Evolutionary conservation across 2,797 vertebrate genomes (phyloP).

Genomic region (Anabas testudineus): DNA sequence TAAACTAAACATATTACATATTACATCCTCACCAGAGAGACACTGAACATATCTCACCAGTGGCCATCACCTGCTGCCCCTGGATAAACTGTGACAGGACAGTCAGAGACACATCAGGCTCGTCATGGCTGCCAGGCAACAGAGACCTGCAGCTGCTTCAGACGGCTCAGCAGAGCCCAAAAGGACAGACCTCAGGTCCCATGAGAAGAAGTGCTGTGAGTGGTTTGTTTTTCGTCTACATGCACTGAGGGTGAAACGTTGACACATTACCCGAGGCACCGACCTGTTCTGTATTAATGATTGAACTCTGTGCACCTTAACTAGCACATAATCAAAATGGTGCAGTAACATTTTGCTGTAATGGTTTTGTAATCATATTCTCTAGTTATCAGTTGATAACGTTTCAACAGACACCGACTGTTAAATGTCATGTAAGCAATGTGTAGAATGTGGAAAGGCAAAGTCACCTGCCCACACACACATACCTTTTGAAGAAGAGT

Average conservation of each 20-base stretch:
- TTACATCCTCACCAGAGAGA: slow-evolving; percentile 41
- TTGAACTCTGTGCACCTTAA: slow-evolving; percentile 1
- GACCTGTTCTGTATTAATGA: slow-evolving; percentile 1
- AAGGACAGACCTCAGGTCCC: slow-evolving; percentile 62
- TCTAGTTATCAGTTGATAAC: background rate
- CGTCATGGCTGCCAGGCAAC: slow-evolving; percentile 68
- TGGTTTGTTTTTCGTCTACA: slow-evolving; percentile 30
- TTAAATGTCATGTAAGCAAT: slow-evolving; percentile 27
- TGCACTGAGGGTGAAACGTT: slow-evolving; percentile 3
- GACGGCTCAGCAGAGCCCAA: slow-evolving; percentile 57
- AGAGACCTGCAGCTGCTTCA: slow-evolving; percentile 36
- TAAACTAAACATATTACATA: too few species aligned
- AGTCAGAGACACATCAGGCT: slow-evolving; percentile 3
- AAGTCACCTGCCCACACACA: background rate
- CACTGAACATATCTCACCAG: slow-evolving; percentile 41
- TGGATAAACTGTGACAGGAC: slow-evolving; percentile 20
- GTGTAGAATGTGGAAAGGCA: background rate
- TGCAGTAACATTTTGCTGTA: background rate
- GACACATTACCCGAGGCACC: slow-evolving; percentile 2
- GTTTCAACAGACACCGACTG: slow-evolving; percentile 5
- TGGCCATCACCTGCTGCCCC: slow-evolving; percentile 28
- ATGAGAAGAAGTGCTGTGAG: slow-evolving; percentile 83
- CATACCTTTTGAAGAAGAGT: slow-evolving; percentile 1
- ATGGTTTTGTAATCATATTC: background rate
- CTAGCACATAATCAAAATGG: slow-evolving; percentile 4